These are phyloP conservation scores for Pristionchus fissidentatus DNA, from an alignment of 2,888 invertebrate species.

Conservation along the genomic window DNA sequence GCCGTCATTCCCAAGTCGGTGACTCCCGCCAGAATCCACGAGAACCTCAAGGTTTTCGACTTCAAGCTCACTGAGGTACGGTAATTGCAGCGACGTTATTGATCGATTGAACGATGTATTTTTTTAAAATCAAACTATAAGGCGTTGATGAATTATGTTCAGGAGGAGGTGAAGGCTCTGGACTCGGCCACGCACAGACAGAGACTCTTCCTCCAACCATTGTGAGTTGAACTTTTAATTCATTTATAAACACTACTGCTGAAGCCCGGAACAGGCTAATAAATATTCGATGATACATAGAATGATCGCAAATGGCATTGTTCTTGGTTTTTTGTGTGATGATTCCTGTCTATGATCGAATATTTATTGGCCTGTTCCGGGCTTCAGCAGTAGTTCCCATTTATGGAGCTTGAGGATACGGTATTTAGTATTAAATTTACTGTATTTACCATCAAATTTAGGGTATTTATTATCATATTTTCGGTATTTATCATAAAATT, in stretches of 20 bases:
- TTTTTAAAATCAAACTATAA: no score
- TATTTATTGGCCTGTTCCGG: background rate
- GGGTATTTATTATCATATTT: no score
- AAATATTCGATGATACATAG: no score
- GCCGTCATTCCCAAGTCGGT: constrained; percentile 47
- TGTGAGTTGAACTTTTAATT: background rate
- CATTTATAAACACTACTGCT: no score
- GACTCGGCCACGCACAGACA: constrained; percentile 52
- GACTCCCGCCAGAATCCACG: constrained; percentile 43
- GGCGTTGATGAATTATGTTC: background rate
- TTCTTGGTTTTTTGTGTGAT: background rate
- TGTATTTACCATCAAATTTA: no score
- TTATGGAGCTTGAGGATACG: no score
- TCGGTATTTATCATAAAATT: background rate
- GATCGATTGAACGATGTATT: background rate
- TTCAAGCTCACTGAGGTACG: constrained; percentile 44
- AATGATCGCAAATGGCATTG: no score
- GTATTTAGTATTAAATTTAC: no score
- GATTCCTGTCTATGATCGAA: background rate
- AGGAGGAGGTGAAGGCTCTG: constrained; percentile 55
- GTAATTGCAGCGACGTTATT: background rate
- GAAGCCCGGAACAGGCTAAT: no score
- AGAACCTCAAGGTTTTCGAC: constrained; percentile 44
- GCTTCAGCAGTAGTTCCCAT: background rate
- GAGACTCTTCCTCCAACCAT: constrained; percentile 52